phyloP scores from a whole-genome alignment of 2,113 vertebrate species.

The Equus quagga region DNA sequence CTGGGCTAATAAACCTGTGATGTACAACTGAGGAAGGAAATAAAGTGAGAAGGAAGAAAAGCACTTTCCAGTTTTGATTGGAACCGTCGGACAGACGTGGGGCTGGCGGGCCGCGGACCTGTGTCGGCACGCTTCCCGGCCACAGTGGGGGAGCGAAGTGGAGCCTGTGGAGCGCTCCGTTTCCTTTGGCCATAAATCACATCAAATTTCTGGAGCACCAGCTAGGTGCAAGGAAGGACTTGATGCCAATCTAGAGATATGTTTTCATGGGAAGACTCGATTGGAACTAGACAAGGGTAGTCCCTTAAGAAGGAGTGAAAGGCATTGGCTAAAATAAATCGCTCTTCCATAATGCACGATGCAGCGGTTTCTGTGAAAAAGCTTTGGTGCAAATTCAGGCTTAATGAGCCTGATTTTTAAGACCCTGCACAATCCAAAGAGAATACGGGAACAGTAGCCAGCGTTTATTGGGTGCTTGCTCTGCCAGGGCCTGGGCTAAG shows the following conservation, averaged over 20 bases:
- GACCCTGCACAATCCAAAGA: not conserved
- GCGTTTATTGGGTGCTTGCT: not conserved
- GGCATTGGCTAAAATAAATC: not conserved
- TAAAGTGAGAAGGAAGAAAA: conserved; percentile 40
- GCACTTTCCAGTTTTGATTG: conserved; percentile 39
- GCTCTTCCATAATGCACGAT: not conserved
- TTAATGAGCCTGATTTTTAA: not conserved
- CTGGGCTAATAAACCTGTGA: conserved; percentile 45
- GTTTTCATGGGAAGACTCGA: not conserved
- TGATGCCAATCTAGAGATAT: not conserved
- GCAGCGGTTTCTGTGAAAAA: not conserved
- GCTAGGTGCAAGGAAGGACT: not conserved
- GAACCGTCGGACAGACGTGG: not conserved
- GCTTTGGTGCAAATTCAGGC: not conserved
- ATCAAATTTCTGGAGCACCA: not conserved
- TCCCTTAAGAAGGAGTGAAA: not conserved
- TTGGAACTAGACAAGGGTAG: not conserved
- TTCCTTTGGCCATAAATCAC: not conserved
- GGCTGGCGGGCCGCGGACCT: not conserved
- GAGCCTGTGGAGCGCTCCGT: not conserved
- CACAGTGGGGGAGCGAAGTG: accelerated
- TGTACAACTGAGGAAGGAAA: not conserved
- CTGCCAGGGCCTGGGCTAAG: not conserved
- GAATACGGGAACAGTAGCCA: not conserved
- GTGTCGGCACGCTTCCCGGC: not conserved